A percentile compares a stretch with the other conserved stretches of the same genome.
Evolutionary conservation across 2,888 invertebrate species (phyloP).

Genomic region (Drosophila suboccidentalis): DNA sequence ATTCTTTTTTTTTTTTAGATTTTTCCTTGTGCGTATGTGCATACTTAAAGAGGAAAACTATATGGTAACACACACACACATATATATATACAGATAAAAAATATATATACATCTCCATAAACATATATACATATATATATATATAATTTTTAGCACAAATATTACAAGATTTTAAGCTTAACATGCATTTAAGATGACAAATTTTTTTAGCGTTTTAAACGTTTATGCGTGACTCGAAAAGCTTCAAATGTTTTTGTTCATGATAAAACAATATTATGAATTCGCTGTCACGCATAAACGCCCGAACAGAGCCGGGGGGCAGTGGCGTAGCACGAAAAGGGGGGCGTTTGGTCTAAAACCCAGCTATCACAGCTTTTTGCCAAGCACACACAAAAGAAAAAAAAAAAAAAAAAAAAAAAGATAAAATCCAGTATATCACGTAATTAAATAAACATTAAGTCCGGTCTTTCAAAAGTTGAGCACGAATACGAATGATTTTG

Average conservation of each 20-base stretch:
- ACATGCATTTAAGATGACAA: slow-evolving; percentile 66
- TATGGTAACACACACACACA: slow-evolving; percentile 1
- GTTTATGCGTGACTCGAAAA: slow-evolving; percentile 7
- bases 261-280: slow-evolving; percentile 1
- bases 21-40: slow-evolving; percentile 6
- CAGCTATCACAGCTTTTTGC: slow-evolving; percentile 39
- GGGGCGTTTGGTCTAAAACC: background rate
- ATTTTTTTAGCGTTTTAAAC: slow-evolving; percentile 16
- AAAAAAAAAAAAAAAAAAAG: background rate
- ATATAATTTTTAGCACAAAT: slow-evolving; percentile 61
- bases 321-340: background rate
- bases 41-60: slow-evolving; percentile 3
- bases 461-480: slow-evolving; percentile 30
- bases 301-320: background rate
- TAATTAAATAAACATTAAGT: slow-evolving; percentile 25
- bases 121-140: slow-evolving; percentile 8
- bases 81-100: slow-evolving; percentile 5
- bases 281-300: slow-evolving; percentile 21
- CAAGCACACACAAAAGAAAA: slow-evolving; percentile 27
- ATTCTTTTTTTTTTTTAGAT: slow-evolving; percentile 11
- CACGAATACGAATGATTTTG: slow-evolving; percentile 41
- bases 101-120: background rate
- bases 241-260: slow-evolving; percentile 2
- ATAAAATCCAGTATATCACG: background rate
- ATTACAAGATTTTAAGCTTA: slow-evolving; percentile 53